Evolutionary conservation across 2,888 invertebrate species (phyloP).

Genomic region (Drosophila basisetae): DNA sequence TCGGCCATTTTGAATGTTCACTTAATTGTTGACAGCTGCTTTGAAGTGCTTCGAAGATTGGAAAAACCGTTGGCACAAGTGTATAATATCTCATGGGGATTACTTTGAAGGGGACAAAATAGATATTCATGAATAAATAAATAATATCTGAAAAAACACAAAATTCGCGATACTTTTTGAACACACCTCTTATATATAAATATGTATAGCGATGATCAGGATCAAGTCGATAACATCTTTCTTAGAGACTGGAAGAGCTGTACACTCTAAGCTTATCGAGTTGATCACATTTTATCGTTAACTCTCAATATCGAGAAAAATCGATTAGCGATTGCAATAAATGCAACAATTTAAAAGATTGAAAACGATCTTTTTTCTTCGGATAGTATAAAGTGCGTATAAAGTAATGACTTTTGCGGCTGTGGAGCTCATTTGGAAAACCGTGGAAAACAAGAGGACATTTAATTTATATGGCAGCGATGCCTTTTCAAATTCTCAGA

Average conservation of each 20-base stretch:
- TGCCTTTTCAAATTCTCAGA: not conserved
- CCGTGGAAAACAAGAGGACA: rapidly evolving
- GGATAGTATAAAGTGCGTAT: not conserved
- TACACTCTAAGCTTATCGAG: not conserved
- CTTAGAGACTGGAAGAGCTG: not conserved
- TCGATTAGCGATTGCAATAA: not conserved
- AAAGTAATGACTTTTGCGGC: not conserved
- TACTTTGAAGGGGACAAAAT: too few relatives aligned
- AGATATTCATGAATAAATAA: too few relatives aligned
- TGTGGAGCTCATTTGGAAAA: not conserved
- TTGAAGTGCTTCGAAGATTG: too few relatives aligned
- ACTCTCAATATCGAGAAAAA: not conserved
- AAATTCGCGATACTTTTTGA: too few relatives aligned
- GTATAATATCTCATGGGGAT: too few relatives aligned
- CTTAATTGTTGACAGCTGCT: too few relatives aligned
- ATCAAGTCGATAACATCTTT: not conserved
- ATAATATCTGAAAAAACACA: too few relatives aligned
- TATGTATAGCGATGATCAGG: not conserved
- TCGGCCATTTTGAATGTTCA: too few relatives aligned
- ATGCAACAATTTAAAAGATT: not conserved
- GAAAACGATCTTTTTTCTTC: not conserved
- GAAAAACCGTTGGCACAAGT: too few relatives aligned
- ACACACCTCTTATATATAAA: not conserved
- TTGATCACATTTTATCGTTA: not conserved
- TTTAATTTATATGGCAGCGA: not conserved